A percentile compares a stretch with the other conserved stretches of the same genome.
Evolutionary conservation across 2,797 vertebrate species (phyloP).

Genomic region (Myripristis jacobus): DNA sequence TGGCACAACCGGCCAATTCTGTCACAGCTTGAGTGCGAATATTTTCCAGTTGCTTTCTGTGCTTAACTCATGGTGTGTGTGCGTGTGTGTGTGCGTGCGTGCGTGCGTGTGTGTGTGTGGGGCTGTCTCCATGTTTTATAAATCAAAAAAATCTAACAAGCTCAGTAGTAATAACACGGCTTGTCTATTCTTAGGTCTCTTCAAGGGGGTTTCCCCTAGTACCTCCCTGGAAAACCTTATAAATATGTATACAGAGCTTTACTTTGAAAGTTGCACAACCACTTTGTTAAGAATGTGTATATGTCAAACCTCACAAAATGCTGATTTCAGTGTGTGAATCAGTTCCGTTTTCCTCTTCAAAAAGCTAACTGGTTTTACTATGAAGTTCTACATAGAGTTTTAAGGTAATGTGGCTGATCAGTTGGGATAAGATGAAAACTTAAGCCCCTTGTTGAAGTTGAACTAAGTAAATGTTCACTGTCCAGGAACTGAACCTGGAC

Average conservation of each 20-base stretch:
- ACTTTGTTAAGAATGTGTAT: conserved; percentile 67
- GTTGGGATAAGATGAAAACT: neutral
- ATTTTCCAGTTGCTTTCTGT: conserved; percentile 65
- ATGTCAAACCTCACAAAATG: conserved; percentile 51
- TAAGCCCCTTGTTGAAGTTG: neutral
- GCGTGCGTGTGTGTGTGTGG: conserved; percentile 63
- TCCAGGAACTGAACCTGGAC: neutral
- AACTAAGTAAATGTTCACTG: neutral
- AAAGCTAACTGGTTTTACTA: conserved; percentile 77
- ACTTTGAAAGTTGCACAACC: conserved; percentile 76
- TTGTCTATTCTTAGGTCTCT: conserved; percentile 66
- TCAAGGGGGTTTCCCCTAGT: conserved; percentile 69
- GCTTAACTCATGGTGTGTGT: conserved; percentile 62
- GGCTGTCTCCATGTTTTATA: conserved; percentile 76
- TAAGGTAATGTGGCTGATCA: conserved; percentile 46
- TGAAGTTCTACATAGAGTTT: conserved; percentile 74
- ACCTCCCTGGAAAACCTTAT: conserved; percentile 73
- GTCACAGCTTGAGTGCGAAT: conserved; percentile 57
- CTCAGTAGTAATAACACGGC: conserved; percentile 52
- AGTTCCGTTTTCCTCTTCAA: conserved; percentile 59
- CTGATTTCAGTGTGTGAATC: conserved; percentile 47
- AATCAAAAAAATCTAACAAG: conserved; percentile 36
- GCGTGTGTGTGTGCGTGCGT: conserved; percentile 63
- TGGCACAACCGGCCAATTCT: conserved; percentile 63
- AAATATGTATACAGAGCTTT: conserved; percentile 77